Percentiles rank a stretch among this genome's conserved stretches.
These are phyloP conservation scores for Aphelenchoides besseyi DNA, from an alignment of 1,140 invertebrate genomes.

Conservation along the genomic window DNA sequence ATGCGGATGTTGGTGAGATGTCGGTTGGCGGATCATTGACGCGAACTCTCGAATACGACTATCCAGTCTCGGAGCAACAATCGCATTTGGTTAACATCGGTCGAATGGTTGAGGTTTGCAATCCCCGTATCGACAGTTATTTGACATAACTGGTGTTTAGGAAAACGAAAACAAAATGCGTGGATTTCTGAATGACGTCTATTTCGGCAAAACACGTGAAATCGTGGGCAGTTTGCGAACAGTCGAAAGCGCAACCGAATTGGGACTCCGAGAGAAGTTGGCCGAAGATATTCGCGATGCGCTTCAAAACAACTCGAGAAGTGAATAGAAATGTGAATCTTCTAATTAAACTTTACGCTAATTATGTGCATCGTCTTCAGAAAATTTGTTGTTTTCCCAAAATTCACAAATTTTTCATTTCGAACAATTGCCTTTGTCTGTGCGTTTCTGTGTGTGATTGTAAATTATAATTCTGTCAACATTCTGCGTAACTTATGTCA, in stretches of 20 bases:
- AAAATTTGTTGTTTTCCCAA: no score
- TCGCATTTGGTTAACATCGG: slow-evolving; percentile 99
- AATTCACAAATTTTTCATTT: no score
- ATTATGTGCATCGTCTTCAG: no score
- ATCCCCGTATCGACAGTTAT: slow-evolving; percentile 6
- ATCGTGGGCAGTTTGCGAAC: slow-evolving; percentile 90
- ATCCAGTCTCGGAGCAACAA: slow-evolving; percentile 76
- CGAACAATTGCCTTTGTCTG: no score
- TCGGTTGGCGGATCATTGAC: slow-evolving; percentile 95
- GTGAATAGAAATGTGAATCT: slow-evolving; percentile 19
- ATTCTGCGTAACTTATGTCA: no score
- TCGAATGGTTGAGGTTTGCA: slow-evolving; percentile 67
- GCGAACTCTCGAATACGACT: slow-evolving; percentile 89
- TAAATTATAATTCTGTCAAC: no score
- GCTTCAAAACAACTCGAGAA: slow-evolving; percentile 21
- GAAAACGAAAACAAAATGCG: slow-evolving; percentile 99
- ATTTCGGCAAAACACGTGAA: slow-evolving; percentile 98
- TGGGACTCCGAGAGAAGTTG: slow-evolving; percentile 11
- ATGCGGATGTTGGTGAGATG: slow-evolving; percentile 86
- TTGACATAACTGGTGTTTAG: slow-evolving; percentile 68
- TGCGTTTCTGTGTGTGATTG: no score
- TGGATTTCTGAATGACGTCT: slow-evolving; percentile 95
- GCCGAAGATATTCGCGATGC: slow-evolving; percentile 16
- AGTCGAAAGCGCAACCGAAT: slow-evolving; percentile 37
- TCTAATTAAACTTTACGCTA: slow-evolving; percentile 31